Evolutionary conservation across 2,113 vertebrate species (phyloP).

Genomic region (Varanus salvator): DNA sequence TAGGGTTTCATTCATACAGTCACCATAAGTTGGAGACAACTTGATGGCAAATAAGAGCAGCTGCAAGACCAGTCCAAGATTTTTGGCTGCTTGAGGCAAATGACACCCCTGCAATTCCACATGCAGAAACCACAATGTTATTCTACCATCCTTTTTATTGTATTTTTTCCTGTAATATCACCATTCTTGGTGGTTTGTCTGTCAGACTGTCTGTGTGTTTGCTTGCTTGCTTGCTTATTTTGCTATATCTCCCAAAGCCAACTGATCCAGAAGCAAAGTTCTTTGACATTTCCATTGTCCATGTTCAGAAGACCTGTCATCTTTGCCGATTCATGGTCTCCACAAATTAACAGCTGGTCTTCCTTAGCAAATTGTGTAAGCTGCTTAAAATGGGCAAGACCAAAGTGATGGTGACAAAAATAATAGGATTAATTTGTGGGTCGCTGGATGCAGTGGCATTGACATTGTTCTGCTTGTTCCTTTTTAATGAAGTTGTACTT

Average conservation of each 20-base stretch:
- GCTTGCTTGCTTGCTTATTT: background rate
- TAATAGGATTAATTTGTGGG: slow-evolving; percentile 6
- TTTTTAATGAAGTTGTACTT: slow-evolving; percentile 15
- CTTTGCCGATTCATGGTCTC: slow-evolving; percentile 12
- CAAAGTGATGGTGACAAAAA: slow-evolving; percentile 13
- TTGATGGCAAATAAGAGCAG: too few relatives aligned
- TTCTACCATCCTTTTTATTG: background rate
- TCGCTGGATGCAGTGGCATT: background rate
- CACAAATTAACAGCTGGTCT: background rate
- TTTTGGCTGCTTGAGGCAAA: too few relatives aligned
- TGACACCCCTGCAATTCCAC: too few relatives aligned
- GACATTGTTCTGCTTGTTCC: background rate
- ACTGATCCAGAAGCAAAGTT: background rate
- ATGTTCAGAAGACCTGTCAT: background rate
- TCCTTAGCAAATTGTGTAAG: background rate
- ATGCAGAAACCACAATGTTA: too few relatives aligned
- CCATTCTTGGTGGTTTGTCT: too few relatives aligned
- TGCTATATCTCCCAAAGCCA: background rate
- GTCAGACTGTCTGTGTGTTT: background rate
- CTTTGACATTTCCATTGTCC: background rate
- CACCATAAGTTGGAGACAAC: too few relatives aligned
- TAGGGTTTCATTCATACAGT: too few relatives aligned
- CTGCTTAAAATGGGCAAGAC: background rate
- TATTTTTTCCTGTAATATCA: background rate
- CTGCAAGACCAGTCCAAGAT: too few relatives aligned